Conservation (phyloP, 2,888 invertebrate species). For the Aricia artaxerxes region DNA sequence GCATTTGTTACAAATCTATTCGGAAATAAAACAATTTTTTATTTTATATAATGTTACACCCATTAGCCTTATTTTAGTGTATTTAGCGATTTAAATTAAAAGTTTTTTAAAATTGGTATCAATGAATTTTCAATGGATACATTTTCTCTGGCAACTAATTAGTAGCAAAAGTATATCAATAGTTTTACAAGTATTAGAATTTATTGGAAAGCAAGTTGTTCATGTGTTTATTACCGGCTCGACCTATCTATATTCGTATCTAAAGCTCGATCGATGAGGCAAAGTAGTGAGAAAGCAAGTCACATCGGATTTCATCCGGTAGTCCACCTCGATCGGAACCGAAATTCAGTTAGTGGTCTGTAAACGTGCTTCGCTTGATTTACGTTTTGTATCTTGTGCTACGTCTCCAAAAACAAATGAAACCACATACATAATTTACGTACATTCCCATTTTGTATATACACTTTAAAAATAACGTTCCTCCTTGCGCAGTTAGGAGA, state of each 20-base stretch:
- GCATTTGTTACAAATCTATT: no score
- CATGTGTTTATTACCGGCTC: not conserved
- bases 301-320: not conserved
- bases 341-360: conserved; percentile 2
- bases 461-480: not conserved
- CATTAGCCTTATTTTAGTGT: not conserved
- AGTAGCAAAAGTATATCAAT: no score
- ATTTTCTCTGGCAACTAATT: no score
- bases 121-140: no score
- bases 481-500: not conserved
- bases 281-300: not conserved
- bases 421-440: no score
- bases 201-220: not conserved
- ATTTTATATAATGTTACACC: not conserved
- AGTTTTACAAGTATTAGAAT: not conserved
- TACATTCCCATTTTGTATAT: not conserved
- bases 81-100: no score
- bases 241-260: not conserved
- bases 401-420: not conserved
- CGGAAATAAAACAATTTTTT: no score
- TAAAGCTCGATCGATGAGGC: not conserved
- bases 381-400: not conserved
- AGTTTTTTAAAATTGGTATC: no score
- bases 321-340: not conserved
- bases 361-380: not conserved